Evolutionary conservation across 2,888 invertebrate genomes (phyloP).

Genomic region (Dynastes tityus): DNA sequence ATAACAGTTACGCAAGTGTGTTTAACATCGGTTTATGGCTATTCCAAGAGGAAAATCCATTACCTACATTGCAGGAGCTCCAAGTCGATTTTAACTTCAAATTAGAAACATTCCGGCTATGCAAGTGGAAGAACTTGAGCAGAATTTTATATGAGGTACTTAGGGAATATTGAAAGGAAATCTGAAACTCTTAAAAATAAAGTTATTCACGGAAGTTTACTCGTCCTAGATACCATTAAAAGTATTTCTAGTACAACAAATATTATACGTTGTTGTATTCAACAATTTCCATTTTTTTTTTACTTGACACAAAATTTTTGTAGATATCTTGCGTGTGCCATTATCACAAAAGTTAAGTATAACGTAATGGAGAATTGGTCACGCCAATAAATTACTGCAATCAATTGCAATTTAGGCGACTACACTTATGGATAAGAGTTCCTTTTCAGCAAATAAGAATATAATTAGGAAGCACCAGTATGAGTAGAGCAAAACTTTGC

Average conservation of each 20-base stretch:
- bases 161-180: conserved; percentile 11
- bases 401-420: neutral
- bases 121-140: no score
- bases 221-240: no score
- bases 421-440: neutral
- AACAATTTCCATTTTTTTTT: no score
- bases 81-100: conserved; percentile 25
- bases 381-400: neutral
- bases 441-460: neutral
- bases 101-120: neutral
- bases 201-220: neutral
- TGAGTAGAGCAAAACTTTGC: no score
- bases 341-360: no score
- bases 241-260: no score
- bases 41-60: neutral
- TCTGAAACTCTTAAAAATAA: conserved; percentile 7
- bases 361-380: neutral
- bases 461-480: neutral
- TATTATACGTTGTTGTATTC: no score
- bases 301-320: no score
- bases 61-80: neutral
- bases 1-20: neutral
- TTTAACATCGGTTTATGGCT: conserved; percentile 21
- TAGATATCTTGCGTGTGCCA: no score
- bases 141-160: neutral